These are phyloP conservation scores for Actinemys pallida DNA, from an alignment of 2,113 vertebrate genomes.

Conservation along the genomic window DNA sequence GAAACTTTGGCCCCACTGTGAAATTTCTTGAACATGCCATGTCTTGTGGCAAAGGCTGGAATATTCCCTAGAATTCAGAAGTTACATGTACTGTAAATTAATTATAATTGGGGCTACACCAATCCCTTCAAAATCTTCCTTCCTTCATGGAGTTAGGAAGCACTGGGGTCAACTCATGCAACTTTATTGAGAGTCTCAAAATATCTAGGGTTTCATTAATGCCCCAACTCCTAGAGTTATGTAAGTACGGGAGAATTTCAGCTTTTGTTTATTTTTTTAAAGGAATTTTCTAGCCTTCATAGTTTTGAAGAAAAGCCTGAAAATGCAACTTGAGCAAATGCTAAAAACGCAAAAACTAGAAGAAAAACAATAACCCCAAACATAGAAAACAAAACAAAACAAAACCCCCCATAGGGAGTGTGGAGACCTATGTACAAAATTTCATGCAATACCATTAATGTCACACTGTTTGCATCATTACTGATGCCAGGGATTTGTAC, in stretches of 20 bases:
- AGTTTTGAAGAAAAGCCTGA: background rate
- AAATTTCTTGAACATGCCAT: slow-evolving; percentile 25
- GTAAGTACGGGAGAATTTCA: background rate
- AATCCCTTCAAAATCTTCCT: background rate
- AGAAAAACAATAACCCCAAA: background rate
- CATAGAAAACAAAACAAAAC: background rate
- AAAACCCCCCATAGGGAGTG: no score
- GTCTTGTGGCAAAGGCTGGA: slow-evolving; percentile 1
- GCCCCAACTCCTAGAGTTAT: background rate
- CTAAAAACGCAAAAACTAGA: background rate
- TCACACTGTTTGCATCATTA: background rate
- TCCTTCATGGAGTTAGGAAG: background rate
- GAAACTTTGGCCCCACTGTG: background rate
- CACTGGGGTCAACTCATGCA: background rate
- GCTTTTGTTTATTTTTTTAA: background rate
- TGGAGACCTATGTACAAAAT: background rate
- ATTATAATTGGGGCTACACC: background rate
- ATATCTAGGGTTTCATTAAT: background rate
- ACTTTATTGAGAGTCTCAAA: background rate
- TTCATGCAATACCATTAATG: background rate
- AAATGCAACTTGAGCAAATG: background rate
- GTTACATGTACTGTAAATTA: slow-evolving; percentile 22
- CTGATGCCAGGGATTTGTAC: background rate
- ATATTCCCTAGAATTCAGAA: background rate
- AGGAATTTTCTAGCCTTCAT: background rate